Evolutionary conservation across 2,113 vertebrate species (phyloP).

Genomic region (Acanthisitta chloris): DNA sequence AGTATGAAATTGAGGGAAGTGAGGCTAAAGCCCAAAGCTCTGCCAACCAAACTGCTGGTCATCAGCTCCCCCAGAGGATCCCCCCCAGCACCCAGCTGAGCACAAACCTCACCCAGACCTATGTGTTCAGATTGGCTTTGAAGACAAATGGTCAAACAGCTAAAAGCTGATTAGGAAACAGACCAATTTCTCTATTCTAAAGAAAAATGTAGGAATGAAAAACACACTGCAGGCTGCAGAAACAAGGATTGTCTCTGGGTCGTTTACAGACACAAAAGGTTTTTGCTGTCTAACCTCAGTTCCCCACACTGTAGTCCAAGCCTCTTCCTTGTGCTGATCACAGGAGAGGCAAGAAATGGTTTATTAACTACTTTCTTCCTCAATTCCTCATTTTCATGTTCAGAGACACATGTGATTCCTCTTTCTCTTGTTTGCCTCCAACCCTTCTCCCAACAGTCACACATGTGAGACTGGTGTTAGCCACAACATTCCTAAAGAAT

Average conservation of each 20-base stretch:
- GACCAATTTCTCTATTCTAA: neutral
- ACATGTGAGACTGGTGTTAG: neutral
- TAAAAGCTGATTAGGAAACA: neutral
- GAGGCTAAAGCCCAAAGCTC: neutral
- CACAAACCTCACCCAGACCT: neutral
- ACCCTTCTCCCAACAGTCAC: neutral
- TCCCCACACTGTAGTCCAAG: neutral
- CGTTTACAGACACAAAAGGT: neutral
- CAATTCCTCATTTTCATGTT: neutral
- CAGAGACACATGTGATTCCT: accelerated
- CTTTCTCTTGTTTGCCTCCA: neutral
- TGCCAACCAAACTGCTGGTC: neutral
- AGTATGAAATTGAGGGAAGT: neutral
- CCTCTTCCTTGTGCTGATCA: neutral
- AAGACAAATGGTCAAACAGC: neutral
- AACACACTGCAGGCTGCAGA: neutral
- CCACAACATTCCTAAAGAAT: neutral
- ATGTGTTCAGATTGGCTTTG: neutral
- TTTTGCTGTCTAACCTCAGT: neutral
- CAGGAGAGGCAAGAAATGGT: neutral
- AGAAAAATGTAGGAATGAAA: neutral
- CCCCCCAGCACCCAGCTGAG: neutral
- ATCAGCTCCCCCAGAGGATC: neutral
- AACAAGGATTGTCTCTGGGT: neutral
- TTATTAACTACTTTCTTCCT: neutral